A percentile compares a stretch with the other conserved stretches of the same genome.
These are phyloP conservation scores for Etheostoma nigrum DNA, from an alignment of 2,797 vertebrate genomes.

Conservation along the genomic window DNA sequence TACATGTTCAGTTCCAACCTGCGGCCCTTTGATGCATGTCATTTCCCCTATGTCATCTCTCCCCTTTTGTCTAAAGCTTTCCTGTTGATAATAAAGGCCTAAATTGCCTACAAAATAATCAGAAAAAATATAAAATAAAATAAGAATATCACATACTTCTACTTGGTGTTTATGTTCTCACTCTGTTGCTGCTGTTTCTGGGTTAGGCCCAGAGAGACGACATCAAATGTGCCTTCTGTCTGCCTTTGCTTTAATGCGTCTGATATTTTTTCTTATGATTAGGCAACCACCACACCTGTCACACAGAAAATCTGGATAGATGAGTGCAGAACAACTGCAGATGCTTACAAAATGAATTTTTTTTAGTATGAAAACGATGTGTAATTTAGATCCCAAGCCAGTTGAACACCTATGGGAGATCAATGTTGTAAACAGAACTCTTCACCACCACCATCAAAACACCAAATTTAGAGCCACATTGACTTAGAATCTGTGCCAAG, in stretches of 20 bases:
- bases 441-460: background rate
- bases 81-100: too few species aligned
- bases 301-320: constrained; percentile 6
- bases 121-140: background rate
- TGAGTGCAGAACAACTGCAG: background rate
- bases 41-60: too few species aligned
- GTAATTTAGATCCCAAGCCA: background rate
- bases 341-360: background rate
- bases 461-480: too few species aligned
- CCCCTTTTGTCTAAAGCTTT: too few species aligned
- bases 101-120: too few species aligned
- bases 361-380: background rate
- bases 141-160: constrained; percentile 1
- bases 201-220: constrained; percentile 7
- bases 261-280: constrained; percentile 39
- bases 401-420: background rate
- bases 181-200: constrained; percentile 17
- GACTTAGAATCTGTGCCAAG: background rate
- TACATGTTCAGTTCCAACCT: too few species aligned
- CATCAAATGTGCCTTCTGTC: constrained; percentile 15
- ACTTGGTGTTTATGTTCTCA: background rate
- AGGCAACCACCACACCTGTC: constrained; percentile 19
- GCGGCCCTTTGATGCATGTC: too few species aligned
- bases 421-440: background rate
- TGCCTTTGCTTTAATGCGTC: constrained; percentile 18